Evolutionary conservation across 1,140 invertebrate species (phyloP), one percentile per base, ranked within the genome.

Genomic region (Vollenhovia emeryi): DNA sequence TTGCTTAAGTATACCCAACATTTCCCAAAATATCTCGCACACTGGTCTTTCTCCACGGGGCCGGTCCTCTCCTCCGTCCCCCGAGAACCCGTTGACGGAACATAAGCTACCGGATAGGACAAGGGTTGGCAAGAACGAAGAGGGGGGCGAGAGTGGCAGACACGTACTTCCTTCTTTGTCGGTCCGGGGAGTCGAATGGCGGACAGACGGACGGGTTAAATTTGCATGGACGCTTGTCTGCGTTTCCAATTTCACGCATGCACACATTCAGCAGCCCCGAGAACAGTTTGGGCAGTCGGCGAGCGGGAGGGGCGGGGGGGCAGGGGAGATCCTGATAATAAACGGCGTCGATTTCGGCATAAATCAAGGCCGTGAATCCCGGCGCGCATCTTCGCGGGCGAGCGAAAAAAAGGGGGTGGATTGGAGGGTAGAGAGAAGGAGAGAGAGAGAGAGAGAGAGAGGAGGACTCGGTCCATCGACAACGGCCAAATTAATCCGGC

Each of bases 201-300:
- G 88, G 90, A 87, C 88, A 88, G 86, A 90, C 90, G 80, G 86
- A 87, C 90, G 86, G 92, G 90, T 93, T 91, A 91, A 93, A 93
- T 93, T 93, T 93, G 91, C 92, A 92, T 93, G 92, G 91, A 91
- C 91, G 92, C 93, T 93, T 93, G 93, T 93, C 92, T 93, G 93
- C 93, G 92, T 92, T 94, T 93, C 93, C 93, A 94, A 94, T 93
- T 94, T 94, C 93, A 94, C 92, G 93, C 93, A 93, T 93, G 93
- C 92, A 93, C 91, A 92, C 93, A 93, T 92, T 79, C 92, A 93
- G 59, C 91, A 83, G 89, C 90, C 87, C 89, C 91, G 40, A 50
- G 66, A 71, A 80, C 36, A 69, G 76, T 68, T 79, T 43, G 78
- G 48, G 50, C 66, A 52, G 18, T 21, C 36, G 66, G 15, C 24